These are phyloP conservation scores for Timema podura DNA, from an alignment of 2,888 invertebrate species.

Conservation along the genomic window DNA sequence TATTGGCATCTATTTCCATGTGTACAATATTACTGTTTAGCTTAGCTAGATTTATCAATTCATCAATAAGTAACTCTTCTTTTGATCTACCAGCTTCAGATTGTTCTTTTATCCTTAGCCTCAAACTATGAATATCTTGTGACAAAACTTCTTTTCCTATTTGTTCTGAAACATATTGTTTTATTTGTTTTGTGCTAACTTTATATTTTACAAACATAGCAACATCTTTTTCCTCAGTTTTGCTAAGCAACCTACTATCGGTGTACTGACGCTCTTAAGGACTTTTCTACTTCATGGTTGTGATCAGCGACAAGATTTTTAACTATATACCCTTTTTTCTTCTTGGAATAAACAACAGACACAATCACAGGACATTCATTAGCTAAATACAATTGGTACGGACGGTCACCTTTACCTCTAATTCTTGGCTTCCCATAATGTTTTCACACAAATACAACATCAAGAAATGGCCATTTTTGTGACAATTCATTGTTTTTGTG, in stretches of 20 bases:
- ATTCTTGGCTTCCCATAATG: conserved; percentile 4
- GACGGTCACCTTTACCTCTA: not conserved
- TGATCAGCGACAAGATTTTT: not conserved
- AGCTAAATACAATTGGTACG: not conserved
- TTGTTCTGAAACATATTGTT: conserved; percentile 7
- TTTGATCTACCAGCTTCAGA: not conserved
- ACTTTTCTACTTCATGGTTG: conserved; percentile 11
- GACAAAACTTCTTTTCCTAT: conserved; percentile 10
- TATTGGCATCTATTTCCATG: conserved; percentile 8
- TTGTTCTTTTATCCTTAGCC: conserved; percentile 1
- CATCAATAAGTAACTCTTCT: not conserved
- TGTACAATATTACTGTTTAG: not conserved
- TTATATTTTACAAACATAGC: conserved; percentile 8
- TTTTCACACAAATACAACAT: not conserved
- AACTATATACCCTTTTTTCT: conserved; percentile 12
- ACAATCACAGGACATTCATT: conserved; percentile 1
- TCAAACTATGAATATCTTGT: conserved; percentile 15
- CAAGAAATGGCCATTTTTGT: not conserved
- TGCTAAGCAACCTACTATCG: conserved; percentile 8
- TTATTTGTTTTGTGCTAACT: conserved; percentile 9
- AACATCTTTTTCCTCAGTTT: not conserved
- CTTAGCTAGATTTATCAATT: not conserved
- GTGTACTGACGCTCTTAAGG: conserved; percentile 12
- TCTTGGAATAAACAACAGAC: not conserved
- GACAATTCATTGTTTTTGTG: no score